These are phyloP conservation scores for Argopecten irradians DNA, from an alignment of 1,140 invertebrate species.

Conservation along the genomic window DNA sequence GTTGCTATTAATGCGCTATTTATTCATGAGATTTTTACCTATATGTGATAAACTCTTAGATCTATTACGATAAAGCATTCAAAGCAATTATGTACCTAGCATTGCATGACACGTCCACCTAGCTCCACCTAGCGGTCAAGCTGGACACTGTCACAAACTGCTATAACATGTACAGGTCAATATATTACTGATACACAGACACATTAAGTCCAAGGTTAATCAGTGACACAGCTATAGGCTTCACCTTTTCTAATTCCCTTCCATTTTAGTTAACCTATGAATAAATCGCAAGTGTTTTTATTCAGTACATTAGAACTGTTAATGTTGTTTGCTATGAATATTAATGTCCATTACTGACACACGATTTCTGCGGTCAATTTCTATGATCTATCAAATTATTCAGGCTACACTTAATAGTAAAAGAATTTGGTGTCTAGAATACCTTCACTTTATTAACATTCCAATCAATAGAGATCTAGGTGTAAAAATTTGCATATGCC, in stretches of 20 bases:
- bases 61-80: not conserved
- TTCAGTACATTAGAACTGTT: not conserved
- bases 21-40: not conserved
- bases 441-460: not conserved
- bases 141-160: not conserved
- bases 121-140: not conserved
- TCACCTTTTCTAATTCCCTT: too few species aligned
- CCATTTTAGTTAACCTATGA: too few species aligned
- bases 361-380: not conserved
- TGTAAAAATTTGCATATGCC: not conserved
- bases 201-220: not conserved
- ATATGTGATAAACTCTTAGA: not conserved
- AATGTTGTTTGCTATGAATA: not conserved
- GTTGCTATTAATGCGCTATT: not conserved
- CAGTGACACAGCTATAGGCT: too few species aligned
- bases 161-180: not conserved
- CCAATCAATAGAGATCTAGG: not conserved
- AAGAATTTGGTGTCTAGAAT: not conserved
- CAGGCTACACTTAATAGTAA: slow-evolving; percentile 1
- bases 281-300: too few species aligned
- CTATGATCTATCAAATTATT: not conserved
- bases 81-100: not conserved
- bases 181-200: not conserved
- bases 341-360: not conserved
- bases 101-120: not conserved